Evolutionary conservation across 2,113 vertebrate genomes (phyloP).

Genomic region (Pseudolaguvia tuberculata): DNA sequence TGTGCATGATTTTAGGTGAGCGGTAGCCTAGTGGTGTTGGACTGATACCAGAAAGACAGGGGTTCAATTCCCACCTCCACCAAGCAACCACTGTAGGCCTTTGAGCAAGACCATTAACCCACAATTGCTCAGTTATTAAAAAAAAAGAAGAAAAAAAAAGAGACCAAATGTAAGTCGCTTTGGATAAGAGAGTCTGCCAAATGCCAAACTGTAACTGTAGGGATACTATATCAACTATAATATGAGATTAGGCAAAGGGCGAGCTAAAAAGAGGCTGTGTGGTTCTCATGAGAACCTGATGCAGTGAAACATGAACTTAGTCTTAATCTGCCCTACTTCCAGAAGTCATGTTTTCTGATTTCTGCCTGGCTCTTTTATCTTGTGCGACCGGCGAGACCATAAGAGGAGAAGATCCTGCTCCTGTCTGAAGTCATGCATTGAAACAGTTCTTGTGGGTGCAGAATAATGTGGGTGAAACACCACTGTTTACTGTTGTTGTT

Average conservation of each 20-base stretch:
- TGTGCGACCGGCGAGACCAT: conserved; percentile 65
- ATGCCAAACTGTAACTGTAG: too few relatives aligned
- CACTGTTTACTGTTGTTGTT: conserved; percentile 55
- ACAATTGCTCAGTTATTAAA: too few relatives aligned
- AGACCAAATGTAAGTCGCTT: too few relatives aligned
- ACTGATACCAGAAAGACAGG: too few relatives aligned
- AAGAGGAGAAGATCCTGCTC: conserved; percentile 53
- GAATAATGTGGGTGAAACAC: conserved; percentile 41
- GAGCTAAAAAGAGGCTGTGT: conserved; percentile 1
- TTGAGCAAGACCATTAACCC: too few relatives aligned
- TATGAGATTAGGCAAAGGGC: conserved; percentile 15
- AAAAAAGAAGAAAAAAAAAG: too few relatives aligned
- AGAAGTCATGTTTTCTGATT: conserved; percentile 49
- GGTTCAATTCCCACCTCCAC: too few relatives aligned
- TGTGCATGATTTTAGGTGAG: too few relatives aligned
- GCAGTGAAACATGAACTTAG: conserved; percentile 48
- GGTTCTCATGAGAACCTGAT: conserved; percentile 44
- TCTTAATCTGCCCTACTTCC: conserved; percentile 45
- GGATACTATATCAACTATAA: not conserved
- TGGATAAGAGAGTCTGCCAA: too few relatives aligned
- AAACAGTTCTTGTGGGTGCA: conserved; percentile 55
- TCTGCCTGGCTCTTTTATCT: conserved; percentile 47
- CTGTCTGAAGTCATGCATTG: conserved; percentile 60
- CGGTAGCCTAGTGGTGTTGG: too few relatives aligned
- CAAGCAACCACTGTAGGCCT: too few relatives aligned